These are phyloP conservation scores for Pristionchus entomophagus DNA, from an alignment of 2,888 invertebrate genomes.

Conservation along the genomic window DNA sequence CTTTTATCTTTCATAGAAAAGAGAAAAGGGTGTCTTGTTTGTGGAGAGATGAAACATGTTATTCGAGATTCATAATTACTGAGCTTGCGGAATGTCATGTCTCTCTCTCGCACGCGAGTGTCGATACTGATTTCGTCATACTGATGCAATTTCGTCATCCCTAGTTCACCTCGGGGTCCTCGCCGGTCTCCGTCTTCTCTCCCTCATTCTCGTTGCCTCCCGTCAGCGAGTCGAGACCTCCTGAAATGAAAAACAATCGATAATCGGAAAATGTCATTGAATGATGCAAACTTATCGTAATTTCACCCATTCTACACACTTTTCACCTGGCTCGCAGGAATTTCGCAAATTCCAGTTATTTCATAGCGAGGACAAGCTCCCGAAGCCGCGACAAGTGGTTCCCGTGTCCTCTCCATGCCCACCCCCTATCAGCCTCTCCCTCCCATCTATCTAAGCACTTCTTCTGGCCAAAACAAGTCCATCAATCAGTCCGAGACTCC, in stretches of 20 bases:
- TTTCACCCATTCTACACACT: too few species aligned
- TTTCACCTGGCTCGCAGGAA: too few species aligned
- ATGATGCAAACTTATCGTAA: too few species aligned
- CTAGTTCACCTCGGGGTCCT: slow-evolving; percentile 86
- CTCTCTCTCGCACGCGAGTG: neutral
- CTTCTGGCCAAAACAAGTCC: neutral
- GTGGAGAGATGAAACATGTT: too few species aligned
- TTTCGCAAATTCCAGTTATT: neutral
- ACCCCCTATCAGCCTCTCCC: neutral
- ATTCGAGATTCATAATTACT: slow-evolving; percentile 2
- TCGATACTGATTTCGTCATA: neutral
- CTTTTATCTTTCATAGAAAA: neutral
- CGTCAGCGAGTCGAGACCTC: slow-evolving; percentile 62
- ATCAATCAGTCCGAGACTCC: neutral
- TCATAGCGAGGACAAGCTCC: too few species aligned
- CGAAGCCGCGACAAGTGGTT: too few species aligned
- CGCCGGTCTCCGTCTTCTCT: slow-evolving; percentile 94
- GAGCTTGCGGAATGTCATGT: neutral
- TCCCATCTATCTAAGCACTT: neutral
- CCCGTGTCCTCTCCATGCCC: neutral
- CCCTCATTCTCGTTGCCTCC: slow-evolving; percentile 66
- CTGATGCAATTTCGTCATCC: neutral
- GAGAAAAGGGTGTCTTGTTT: too few species aligned
- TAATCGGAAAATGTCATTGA: too few species aligned
- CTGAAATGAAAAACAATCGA: slow-evolving; percentile 46